A percentile compares a stretch with the other conserved stretches of the same genome.
Conservation (phyloP, 2,797 vertebrate species). For the Mormyrops attenuatus region DNA sequence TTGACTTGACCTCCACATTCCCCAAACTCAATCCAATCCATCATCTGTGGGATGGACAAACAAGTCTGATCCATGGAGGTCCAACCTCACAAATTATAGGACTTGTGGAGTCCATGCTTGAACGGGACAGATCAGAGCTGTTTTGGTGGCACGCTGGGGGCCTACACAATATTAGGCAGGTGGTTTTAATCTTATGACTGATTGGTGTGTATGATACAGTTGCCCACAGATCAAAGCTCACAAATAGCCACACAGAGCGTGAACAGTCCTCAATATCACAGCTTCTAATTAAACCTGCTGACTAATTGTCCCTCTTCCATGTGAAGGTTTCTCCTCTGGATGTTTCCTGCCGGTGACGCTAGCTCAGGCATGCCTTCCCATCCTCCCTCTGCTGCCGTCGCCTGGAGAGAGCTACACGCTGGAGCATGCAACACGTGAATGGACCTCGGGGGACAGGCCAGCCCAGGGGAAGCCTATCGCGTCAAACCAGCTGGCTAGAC, state of each 20-base stretch:
- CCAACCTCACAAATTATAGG: not conserved
- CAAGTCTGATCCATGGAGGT: not conserved
- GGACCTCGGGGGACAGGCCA: not conserved
- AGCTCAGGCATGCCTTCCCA: not conserved
- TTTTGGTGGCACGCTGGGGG: not conserved
- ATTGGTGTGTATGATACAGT: not conserved
- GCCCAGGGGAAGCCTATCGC: slow-evolving; percentile 30
- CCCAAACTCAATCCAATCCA: not conserved
- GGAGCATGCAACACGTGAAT: not conserved
- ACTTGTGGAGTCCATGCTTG: not conserved
- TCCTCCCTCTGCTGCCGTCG: not conserved
- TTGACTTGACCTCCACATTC: not conserved
- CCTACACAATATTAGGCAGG: not conserved
- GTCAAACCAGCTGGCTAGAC: slow-evolving; percentile 11
- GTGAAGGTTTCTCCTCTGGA: not conserved
- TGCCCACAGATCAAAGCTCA: not conserved
- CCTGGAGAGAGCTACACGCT: not conserved
- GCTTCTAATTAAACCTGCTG: not conserved
- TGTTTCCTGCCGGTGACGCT: not conserved
- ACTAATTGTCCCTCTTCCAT: not conserved
- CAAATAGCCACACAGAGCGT: not conserved
- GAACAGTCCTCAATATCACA: not conserved
- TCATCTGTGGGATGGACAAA: not conserved
- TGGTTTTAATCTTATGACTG: not conserved
- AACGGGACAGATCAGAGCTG: not conserved